Evolutionary conservation across 1,140 invertebrate genomes (phyloP), one percentile per base, ranked within the genome.

Genomic region (Araneus ventricosus): DNA sequence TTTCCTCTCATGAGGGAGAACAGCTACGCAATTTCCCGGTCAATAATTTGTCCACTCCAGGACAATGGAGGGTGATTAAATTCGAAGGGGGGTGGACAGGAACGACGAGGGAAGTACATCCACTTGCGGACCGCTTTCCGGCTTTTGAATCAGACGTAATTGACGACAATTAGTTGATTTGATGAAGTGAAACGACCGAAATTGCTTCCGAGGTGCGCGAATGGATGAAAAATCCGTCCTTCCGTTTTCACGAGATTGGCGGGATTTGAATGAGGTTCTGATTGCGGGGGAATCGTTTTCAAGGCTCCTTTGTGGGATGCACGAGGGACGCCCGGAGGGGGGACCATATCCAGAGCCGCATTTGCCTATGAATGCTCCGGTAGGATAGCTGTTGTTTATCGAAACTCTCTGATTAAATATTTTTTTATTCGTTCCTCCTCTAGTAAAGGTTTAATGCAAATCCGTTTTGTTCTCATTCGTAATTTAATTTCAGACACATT

Each of bases 121-220:
- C 86, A 57, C 61, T 39, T 52, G 20, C 67, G n/a, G 39, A 17
- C 79, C 34, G 91, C 30, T 79, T 93, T 93, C 91, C 91, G 91
- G 91, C 82, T 30, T 59, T 27, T 88, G 91, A 93, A 93, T 93
- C 45, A 88, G 61, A 34, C 63, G 91, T 93, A 93, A 93, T 93
- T 93, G 91, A 88, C 91, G 91, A 93, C 91, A 93, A 93, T 93
- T 93, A 93, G 91, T 93, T 88, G 91, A 93, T 87, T 85, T 67
- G 91, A 80, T 93, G 45, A 61, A 70, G 59, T 27, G 57, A 92
- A 92, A 86, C 59, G 63, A 27, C n/a, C n/a, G 41, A 85, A 92
- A 92, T 90, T 82, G 57, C 89, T 82, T 90, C 89, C 79, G 34
- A 6, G 34, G 17, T 39, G 63, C 67, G 20, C 61, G 87, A 88